Evolutionary conservation across 2,888 invertebrate species (phyloP), one percentile per base, ranked within the genome.

Genomic region (Polyploca ridens): DNA sequence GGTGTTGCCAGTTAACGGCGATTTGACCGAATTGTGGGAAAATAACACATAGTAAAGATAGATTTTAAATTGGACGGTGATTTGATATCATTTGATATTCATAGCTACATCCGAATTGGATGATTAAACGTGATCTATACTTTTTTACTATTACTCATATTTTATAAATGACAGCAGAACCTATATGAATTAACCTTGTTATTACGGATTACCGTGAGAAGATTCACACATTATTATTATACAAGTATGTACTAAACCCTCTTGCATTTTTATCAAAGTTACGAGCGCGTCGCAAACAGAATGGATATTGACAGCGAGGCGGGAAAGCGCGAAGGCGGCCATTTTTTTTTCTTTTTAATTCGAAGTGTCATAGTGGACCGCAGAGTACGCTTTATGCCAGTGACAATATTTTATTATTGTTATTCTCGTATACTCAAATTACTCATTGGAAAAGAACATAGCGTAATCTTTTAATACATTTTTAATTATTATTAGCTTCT

Each of bases 281-380:
- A 77, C 77, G 79, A 77, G 67, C 77, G 76, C 74, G 71, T 67
- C 75, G 73, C 68, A 69, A 75, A 72, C 71, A 68, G 77, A 84
- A 87, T 84, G 81, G 73, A 83, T 86, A 88, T 86, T 85, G 86
- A 89, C 89, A 84, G 83, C 80, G 82, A 83, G 76, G 85, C 84
- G 85, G 83, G 84, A 87, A 87, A 83, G 83, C 78, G 82, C 83
- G 80, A 84, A 83, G 81, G 78, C 81, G 78, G 83, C 83, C 83
- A 78, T 83, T 8, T 78, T 83, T 86, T 85, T 86, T 87, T 85
- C 77, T 85, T 86, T 84, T 87, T 83, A 81, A 82, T 79, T 76
- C 76, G 70, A 83, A 81, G 78, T 84, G 84, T 82, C 83, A 84
- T 78, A 77, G 73, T 71, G 72, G 75, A 76, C 75, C 69, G 66